A percentile compares a stretch with the other conserved stretches of the same genome.
Conservation (phyloP, 2,113 vertebrate species). For the Cyanoramphus novaezelandiae region DNA sequence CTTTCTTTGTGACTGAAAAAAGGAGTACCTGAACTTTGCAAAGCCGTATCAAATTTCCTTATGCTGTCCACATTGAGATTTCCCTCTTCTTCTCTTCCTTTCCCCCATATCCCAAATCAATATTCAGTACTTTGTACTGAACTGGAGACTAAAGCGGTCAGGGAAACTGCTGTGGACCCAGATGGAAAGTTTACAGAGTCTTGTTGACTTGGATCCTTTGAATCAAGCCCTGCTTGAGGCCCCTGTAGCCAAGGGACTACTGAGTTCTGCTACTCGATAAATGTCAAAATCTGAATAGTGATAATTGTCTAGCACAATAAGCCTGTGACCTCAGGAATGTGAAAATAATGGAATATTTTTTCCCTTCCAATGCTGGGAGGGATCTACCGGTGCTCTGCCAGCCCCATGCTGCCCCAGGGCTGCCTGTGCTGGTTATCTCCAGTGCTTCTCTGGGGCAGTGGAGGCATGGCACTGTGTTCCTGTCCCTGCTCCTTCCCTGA, state of each 20-base stretch:
- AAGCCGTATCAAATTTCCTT: conserved; percentile 48
- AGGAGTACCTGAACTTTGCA: conserved; percentile 66
- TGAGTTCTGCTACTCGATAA: neutral
- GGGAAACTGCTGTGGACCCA: neutral
- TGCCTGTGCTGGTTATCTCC: neutral
- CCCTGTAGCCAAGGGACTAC: neutral
- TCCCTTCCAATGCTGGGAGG: neutral
- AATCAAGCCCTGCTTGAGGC: neutral
- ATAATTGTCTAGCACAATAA: neutral
- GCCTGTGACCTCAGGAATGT: neutral
- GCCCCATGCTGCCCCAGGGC: neutral
- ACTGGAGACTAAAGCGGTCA: neutral
- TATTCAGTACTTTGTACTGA: neutral
- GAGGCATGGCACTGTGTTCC: neutral
- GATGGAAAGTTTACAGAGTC: neutral
- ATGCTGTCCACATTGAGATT: neutral
- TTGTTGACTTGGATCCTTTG: neutral
- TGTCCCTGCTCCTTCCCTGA: rapidly evolving
- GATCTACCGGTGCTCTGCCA: neutral
- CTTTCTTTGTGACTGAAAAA: conserved; percentile 61
- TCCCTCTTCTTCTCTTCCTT: neutral
- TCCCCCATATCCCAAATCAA: neutral
- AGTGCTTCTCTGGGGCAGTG: rapidly evolving
- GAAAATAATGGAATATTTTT: neutral
- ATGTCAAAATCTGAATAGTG: neutral